A percentile compares a stretch with the other conserved stretches of the same genome.
phyloP scores from a whole-genome alignment of 2,797 vertebrate species.

The Mallotus villosus region DNA sequence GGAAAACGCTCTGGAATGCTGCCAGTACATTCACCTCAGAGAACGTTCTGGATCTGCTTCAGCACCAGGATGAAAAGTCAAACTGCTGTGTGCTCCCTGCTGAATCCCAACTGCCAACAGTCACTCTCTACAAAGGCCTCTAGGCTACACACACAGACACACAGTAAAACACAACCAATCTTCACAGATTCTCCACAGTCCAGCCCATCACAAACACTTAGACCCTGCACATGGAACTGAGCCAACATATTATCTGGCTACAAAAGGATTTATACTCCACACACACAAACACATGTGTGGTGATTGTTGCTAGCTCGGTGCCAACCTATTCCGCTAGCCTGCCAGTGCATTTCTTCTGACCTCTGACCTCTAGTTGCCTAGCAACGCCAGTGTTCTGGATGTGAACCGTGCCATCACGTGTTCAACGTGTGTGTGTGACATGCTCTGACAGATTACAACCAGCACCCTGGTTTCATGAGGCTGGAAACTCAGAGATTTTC shows the following conservation, averaged over 20 bases:
- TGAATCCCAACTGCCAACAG: not conserved
- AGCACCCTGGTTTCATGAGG: not conserved
- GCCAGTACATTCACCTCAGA: not conserved
- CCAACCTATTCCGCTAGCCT: too few relatives aligned
- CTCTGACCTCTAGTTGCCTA: slow-evolving; percentile 14
- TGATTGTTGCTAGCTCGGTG: slow-evolving; percentile 3
- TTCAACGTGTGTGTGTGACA: not conserved
- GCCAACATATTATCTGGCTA: not conserved
- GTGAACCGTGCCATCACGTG: not conserved
- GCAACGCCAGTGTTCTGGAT: slow-evolving; percentile 15
- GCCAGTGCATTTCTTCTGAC: slow-evolving; percentile 2
- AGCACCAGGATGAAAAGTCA: not conserved
- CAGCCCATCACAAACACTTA: not conserved
- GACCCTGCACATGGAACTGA: not conserved
- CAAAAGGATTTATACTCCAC: not conserved
- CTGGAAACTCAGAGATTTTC: not conserved
- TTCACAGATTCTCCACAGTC: not conserved
- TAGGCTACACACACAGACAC: not conserved
- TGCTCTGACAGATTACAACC: not conserved
- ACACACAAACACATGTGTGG: not conserved
- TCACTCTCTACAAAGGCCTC: not conserved
- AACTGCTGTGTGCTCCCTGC: not conserved
- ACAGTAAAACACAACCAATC: not conserved
- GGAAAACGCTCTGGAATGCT: not conserved
- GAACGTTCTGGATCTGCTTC: not conserved